Conservation (phyloP, 2,113 vertebrate genomes). For the Esox niger region DNA sequence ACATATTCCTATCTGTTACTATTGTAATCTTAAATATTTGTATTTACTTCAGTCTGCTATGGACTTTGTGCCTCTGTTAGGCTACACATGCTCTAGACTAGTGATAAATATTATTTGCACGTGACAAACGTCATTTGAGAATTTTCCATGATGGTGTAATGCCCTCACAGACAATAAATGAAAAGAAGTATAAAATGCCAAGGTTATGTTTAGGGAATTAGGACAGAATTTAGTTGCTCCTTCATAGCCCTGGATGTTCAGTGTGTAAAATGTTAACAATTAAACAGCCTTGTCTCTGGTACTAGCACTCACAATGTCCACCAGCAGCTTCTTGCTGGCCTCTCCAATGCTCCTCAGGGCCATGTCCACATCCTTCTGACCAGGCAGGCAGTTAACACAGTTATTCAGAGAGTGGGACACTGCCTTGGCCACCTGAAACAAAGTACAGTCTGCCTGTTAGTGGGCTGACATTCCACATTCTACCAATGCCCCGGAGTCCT, state of each 20-base stretch:
- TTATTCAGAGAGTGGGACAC: constrained; percentile 98
- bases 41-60: no score
- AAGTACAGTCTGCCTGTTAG: constrained; percentile 21
- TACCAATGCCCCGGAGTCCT: constrained; percentile 43
- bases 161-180: background rate
- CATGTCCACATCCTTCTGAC: constrained; percentile 98
- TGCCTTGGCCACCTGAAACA: constrained; percentile 92
- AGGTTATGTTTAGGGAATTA: background rate
- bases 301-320: constrained; percentile 83
- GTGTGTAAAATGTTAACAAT: background rate
- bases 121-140: background rate
- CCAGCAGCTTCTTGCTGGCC: constrained; percentile 96
- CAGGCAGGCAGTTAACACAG: constrained; percentile 97
- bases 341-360: constrained; percentile 97
- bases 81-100: no score
- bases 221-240: background rate
- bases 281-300: background rate
- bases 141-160: no score
- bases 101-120: no score
- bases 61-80: no score
- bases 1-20: no score
- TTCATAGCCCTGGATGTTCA: background rate
- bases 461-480: constrained; percentile 39
- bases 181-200: background rate
- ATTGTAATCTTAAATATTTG: no score